Evolutionary conservation across 2,888 invertebrate genomes (phyloP).

Genomic region (Panzeria rudis): DNA sequence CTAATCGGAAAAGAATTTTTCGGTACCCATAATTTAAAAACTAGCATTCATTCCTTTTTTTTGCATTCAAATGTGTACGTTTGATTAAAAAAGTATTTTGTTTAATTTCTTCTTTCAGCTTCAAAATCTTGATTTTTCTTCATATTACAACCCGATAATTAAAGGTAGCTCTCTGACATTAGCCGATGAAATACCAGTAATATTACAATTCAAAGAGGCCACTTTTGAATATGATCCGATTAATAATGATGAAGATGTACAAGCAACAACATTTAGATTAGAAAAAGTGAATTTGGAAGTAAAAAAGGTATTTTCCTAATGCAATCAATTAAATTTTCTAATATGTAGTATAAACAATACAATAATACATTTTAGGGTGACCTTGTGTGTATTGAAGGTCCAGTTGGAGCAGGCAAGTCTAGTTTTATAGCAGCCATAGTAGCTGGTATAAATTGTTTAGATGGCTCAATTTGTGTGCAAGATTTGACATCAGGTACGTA

Average conservation of each 20-base stretch:
- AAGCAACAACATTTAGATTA: constrained; percentile 76
- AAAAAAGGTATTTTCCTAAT: constrained; percentile 76
- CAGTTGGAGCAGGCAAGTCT: constrained; percentile 96
- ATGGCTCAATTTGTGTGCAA: constrained; percentile 88
- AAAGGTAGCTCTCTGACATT: constrained; percentile 71
- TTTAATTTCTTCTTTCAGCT: constrained; percentile 73
- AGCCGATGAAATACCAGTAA: constrained; percentile 85
- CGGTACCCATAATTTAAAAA: too few species aligned
- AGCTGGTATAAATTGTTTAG: constrained; percentile 90
- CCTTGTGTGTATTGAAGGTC: constrained; percentile 93
- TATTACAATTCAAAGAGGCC: constrained; percentile 86
- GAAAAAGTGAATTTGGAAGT: constrained; percentile 82
- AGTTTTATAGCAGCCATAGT: constrained; percentile 92
- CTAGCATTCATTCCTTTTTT: background rate
- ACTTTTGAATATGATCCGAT: constrained; percentile 84
- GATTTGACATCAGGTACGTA: constrained; percentile 87
- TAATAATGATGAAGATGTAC: constrained; percentile 65
- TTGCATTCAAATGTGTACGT: background rate
- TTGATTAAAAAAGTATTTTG: background rate
- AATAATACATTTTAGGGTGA: constrained; percentile 85
- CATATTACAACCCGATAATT: constrained; percentile 82
- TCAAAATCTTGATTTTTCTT: constrained; percentile 81
- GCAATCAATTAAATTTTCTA: background rate
- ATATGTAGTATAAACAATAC: background rate
- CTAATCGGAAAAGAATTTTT: too few species aligned